Evolutionary conservation across 2,797 vertebrate genomes (phyloP).

Genomic region (Pogonophryne albipinna): DNA sequence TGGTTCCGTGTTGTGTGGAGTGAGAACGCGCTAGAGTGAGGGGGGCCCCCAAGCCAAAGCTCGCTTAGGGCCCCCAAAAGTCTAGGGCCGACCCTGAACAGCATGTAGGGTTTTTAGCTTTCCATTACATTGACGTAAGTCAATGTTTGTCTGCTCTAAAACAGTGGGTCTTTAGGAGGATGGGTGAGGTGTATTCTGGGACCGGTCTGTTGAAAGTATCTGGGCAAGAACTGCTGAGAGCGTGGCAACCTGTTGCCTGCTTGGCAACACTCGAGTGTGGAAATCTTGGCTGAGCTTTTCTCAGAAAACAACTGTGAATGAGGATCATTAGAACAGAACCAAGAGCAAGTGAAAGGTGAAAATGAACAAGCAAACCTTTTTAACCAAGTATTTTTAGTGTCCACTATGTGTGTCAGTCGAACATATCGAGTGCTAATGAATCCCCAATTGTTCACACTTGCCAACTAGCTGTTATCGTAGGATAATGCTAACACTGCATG

Average conservation of each 20-base stretch:
- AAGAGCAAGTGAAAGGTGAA: neutral
- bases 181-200: constrained; percentile 37
- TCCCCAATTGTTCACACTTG: too few relatives aligned
- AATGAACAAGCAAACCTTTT: too few relatives aligned
- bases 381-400: too few relatives aligned
- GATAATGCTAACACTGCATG: too few relatives aligned
- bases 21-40: too few relatives aligned
- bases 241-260: constrained; percentile 16
- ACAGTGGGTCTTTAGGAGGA: constrained; percentile 21
- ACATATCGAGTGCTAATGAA: too few relatives aligned
- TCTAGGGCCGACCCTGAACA: neutral
- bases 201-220: constrained; percentile 52
- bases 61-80: too few relatives aligned
- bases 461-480: too few relatives aligned
- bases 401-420: too few relatives aligned
- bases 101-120: constrained; percentile 1
- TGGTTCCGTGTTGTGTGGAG: too few relatives aligned
- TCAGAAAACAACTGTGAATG: constrained; percentile 31
- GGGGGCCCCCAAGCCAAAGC: too few relatives aligned
- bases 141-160: constrained; percentile 59
- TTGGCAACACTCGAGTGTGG: constrained; percentile 60
- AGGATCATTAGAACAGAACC: constrained; percentile 17
- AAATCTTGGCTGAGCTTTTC: constrained; percentile 33
- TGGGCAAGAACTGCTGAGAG: constrained; percentile 27
- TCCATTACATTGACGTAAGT: constrained; percentile 39